Evolutionary conservation across 2,797 vertebrate species (phyloP), one percentile per base, ranked within the genome.

Genomic region (Squalus acanthias): DNA sequence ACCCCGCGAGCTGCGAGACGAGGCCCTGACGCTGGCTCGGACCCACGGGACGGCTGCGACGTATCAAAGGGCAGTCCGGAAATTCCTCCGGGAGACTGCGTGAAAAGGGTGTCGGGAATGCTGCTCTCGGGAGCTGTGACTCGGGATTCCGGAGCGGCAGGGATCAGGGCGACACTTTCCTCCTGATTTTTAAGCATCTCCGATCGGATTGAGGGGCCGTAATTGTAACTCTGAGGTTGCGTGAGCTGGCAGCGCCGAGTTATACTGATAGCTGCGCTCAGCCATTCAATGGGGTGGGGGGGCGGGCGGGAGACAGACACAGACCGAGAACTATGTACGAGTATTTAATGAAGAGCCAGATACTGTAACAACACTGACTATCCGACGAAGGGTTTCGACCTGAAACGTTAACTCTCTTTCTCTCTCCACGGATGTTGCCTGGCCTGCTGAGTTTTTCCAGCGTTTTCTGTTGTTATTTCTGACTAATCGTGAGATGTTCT

Each of bases 11-110:
- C 96, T 98, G 26, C 97, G 96, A 1, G 95, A 97, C 0, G 96
- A 97, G 74, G 98, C 99, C 4, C 96, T 97, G 96, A 97, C 97
- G 29, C 97, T 99, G 96, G 98, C 99, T 12, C 96, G 46, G 7
- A 98, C 97, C 97, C 98, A 98, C 0, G 97, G 98, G 0, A 79
- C 60, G 0, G 96, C 96, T 6, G 3, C 5, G n/a, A 39, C 91
- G 65, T 96, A 98, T 96, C 96, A 26, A 96, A 98, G 97, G 96
- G 97, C 96, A 88, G 91, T 3, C 96, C 97, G 96, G 93, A 97
- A 96, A 92, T 97, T 97, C 96, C 96, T 97, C 96, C 60, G 29
- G 17, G 91, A 67, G 3, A 26, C 10, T 4, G 87, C 29, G 22
- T 89, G 87, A 89, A 4, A 1, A 13, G 29, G 17, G 53, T 12